phyloP scores from a whole-genome alignment of 2,113 vertebrate genomes.

The Mormyrus iriodes region DNA sequence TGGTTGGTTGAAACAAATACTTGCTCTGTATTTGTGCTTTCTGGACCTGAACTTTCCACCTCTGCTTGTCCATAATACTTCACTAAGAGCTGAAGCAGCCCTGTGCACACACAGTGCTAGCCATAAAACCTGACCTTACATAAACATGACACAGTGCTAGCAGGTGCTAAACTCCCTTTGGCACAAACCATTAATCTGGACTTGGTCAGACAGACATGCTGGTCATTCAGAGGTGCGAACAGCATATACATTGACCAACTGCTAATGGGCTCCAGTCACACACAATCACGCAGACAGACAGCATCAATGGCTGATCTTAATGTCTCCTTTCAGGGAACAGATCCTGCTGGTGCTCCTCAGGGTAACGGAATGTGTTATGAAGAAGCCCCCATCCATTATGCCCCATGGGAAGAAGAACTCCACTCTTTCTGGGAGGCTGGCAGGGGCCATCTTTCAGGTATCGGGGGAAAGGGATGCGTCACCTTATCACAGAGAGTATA shows the following conservation, averaged over 20 bases:
- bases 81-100: background rate
- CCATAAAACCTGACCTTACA: background rate
- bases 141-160: background rate
- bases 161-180: no score
- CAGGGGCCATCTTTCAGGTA: slow-evolving; percentile 95
- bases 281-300: background rate
- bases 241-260: no score
- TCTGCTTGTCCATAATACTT: background rate
- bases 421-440: slow-evolving; percentile 88
- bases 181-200: background rate
- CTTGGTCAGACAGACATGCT: background rate
- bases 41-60: background rate
- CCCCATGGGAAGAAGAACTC: slow-evolving; percentile 84
- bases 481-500: background rate
- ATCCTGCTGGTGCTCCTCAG: slow-evolving; percentile 89
- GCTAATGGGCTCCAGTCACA: background rate
- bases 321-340: slow-evolving; percentile 77
- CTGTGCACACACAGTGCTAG: background rate
- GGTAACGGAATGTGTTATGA: slow-evolving; percentile 95
- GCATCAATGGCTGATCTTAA: background rate
- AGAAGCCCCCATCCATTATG: slow-evolving; percentile 86
- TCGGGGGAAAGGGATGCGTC: background rate
- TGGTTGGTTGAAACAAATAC: background rate
- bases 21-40: background rate
- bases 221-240: background rate